Percentiles rank a stretch among this genome's conserved stretches.
phyloP scores from a whole-genome alignment of 2,888 invertebrate genomes.

The Chironomus tentans region DNA sequence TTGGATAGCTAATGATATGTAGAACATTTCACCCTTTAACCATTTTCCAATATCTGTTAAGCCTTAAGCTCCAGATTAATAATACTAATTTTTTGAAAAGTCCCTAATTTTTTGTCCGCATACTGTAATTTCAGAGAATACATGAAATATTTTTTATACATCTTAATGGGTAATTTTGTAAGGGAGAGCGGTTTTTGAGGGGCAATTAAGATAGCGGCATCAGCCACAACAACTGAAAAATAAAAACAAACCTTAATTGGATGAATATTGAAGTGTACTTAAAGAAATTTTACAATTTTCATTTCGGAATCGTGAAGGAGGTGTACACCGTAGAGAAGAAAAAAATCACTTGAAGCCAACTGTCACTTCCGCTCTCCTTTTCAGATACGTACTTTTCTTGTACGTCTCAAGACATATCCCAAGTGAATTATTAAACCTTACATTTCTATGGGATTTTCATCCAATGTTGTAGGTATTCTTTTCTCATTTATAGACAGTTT shows the following conservation, averaged over 20 bases:
- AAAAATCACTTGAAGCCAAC: constrained; percentile 16
- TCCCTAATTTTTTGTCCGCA: too few relatives aligned
- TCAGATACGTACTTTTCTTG: too few relatives aligned
- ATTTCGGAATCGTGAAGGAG: background rate
- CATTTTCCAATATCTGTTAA: too few relatives aligned
- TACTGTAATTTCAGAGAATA: background rate
- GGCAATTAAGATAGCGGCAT: background rate
- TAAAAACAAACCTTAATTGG: background rate
- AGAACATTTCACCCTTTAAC: too few relatives aligned
- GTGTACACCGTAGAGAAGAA: background rate
- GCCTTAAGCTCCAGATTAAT: too few relatives aligned
- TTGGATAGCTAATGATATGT: too few relatives aligned
- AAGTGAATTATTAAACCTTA: too few relatives aligned
- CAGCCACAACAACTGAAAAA: background rate
- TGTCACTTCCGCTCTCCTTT: constrained; percentile 13
- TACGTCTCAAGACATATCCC: too few relatives aligned
- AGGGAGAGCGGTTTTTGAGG: background rate
- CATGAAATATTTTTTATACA: background rate
- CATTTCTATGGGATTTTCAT: too few relatives aligned
- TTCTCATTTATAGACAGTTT: too few relatives aligned
- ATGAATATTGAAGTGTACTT: background rate
- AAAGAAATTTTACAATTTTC: background rate
- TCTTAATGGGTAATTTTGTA: background rate
- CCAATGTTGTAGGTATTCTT: too few relatives aligned
- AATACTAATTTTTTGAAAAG: too few relatives aligned